These are phyloP conservation scores for Drosophila novamexicana DNA, from an alignment of 1,140 invertebrate genomes.

Conservation along the genomic window DNA sequence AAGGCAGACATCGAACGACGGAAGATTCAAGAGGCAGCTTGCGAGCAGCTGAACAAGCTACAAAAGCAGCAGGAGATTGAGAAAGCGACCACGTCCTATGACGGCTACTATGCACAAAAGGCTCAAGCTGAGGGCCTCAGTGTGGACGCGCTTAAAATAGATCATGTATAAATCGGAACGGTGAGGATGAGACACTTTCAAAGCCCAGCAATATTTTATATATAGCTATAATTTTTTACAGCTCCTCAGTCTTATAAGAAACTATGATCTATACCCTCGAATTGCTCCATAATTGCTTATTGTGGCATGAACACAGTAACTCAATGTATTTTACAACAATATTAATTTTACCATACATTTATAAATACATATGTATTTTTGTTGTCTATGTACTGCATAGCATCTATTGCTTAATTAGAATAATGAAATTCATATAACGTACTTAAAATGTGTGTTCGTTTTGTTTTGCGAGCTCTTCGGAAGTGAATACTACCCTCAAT, in stretches of 20 bases:
- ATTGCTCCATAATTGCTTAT: conserved; percentile 39
- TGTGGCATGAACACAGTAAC: conserved; percentile 18
- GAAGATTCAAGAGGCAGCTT: conserved; percentile 73
- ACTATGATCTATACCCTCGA: conserved; percentile 44
- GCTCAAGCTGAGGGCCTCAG: conserved; percentile 68
- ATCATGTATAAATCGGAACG: conserved; percentile 56
- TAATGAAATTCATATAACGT: conserved; percentile 52
- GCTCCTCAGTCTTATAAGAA: conserved; percentile 26
- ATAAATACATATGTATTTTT: conserved; percentile 22
- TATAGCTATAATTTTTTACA: conserved; percentile 44
- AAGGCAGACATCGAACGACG: conserved; percentile 75
- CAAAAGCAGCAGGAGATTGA: conserved; percentile 72
- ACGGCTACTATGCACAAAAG: conserved; percentile 70
- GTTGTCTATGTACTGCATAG: conserved; percentile 49
- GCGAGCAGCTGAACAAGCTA: conserved; percentile 71
- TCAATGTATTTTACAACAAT: conserved; percentile 43
- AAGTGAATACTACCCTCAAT: background rate
- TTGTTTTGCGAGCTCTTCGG: background rate
- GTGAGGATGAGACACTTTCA: conserved; percentile 5
- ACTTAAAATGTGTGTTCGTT: conserved; percentile 14
- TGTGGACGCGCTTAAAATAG: conserved; percentile 65
- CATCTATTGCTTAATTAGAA: conserved; percentile 56
- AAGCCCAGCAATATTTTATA: conserved; percentile 54
- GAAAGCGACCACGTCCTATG: conserved; percentile 70
- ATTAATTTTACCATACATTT: conserved; percentile 43